Conservation (phyloP, 2,888 invertebrate genomes). For the Apamea epomidion region DNA sequence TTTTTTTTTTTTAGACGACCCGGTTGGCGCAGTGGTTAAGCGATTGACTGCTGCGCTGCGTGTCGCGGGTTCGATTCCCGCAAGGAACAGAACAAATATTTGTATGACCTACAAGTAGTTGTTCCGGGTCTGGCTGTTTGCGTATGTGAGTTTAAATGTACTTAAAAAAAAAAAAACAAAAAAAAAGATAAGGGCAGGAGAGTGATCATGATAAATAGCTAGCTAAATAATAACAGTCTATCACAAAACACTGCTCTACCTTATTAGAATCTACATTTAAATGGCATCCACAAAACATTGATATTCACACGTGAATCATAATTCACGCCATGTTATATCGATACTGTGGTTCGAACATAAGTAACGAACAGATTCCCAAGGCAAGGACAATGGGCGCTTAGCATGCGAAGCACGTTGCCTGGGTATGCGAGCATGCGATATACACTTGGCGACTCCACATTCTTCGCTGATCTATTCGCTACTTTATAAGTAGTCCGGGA, state of each 20-base stretch:
- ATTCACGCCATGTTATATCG: constrained; percentile 63
- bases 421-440: constrained; percentile 63
- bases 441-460: constrained; percentile 41
- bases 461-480: constrained; percentile 51
- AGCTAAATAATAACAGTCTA: neutral
- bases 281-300: constrained; percentile 23
- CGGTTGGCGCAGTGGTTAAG: too few species aligned
- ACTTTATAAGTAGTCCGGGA: constrained; percentile 39
- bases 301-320: constrained; percentile 56
- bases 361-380: constrained; percentile 72
- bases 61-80: too few species aligned
- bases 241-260: neutral
- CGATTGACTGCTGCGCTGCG: too few species aligned
- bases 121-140: too few species aligned
- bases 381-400: constrained; percentile 72
- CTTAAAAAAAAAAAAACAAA: too few species aligned
- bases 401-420: constrained; percentile 71
- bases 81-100: too few species aligned
- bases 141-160: too few species aligned
- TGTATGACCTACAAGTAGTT: too few species aligned
- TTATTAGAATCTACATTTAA: constrained; percentile 11
- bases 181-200: too few species aligned
- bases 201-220: neutral
- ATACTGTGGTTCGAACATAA: constrained; percentile 56
- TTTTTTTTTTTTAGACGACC: too few species aligned